Evolutionary conservation across 1,140 invertebrate genomes (phyloP).

Genomic region (Manduca sexta): DNA sequence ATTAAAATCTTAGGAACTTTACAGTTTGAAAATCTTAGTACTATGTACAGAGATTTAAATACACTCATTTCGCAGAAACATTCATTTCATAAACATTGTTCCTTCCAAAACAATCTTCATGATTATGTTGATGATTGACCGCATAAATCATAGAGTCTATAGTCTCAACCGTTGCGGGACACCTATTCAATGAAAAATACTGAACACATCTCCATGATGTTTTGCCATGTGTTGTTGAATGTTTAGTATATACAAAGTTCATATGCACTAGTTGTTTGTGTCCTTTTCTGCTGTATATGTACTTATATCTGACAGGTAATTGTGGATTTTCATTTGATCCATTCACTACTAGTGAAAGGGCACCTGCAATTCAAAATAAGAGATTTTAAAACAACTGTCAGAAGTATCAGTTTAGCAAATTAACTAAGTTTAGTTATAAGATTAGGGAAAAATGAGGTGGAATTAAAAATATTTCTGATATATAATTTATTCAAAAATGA

Average conservation of each 20-base stretch:
- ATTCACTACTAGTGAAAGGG: constrained; percentile 60
- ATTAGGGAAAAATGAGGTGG: neutral
- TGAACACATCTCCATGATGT: constrained; percentile 71
- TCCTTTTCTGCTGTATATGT: constrained; percentile 70
- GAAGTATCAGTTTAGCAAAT: too few species aligned
- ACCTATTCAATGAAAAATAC: constrained; percentile 68
- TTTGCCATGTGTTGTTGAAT: constrained; percentile 71
- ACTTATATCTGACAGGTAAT: constrained; percentile 63
- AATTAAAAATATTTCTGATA: constrained; percentile 7
- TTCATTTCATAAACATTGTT: constrained; percentile 72
- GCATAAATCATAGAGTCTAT: constrained; percentile 68
- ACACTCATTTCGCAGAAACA: constrained; percentile 39
- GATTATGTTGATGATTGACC: constrained; percentile 69
- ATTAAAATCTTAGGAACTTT: constrained; percentile 10
- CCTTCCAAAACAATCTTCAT: constrained; percentile 66
- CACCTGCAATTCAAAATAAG: constrained; percentile 53
- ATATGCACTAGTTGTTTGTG: constrained; percentile 71
- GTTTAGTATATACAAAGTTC: constrained; percentile 72
- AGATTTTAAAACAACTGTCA: too few species aligned
- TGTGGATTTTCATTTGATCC: constrained; percentile 40
- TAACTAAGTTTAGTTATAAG: constrained; percentile 2
- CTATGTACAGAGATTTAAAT: constrained; percentile 16
- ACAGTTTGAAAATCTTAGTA: constrained; percentile 9
- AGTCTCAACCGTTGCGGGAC: constrained; percentile 69
- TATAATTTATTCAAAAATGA: constrained; percentile 30